Evolutionary conservation across 2,888 invertebrate species (phyloP).

Genomic region (Allophyes oxyacanthae): DNA sequence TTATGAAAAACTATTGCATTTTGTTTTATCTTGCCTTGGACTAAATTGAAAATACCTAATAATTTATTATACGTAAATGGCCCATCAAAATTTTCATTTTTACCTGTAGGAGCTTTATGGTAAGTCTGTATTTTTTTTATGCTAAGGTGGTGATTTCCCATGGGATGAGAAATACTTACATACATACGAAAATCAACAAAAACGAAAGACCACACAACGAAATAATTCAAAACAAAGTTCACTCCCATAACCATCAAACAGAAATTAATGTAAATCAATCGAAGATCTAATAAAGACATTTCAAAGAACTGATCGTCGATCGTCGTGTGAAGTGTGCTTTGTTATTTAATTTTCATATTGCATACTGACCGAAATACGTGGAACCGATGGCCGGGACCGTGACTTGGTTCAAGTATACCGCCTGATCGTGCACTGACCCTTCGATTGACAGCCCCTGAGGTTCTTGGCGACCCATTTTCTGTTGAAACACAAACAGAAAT

Average conservation of each 20-base stretch:
- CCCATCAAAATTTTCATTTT: too few relatives aligned
- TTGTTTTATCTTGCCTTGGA: too few relatives aligned
- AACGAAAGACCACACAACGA: not conserved
- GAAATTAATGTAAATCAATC: constrained; percentile 55
- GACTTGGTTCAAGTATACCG: constrained; percentile 77
- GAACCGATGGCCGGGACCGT: constrained; percentile 77
- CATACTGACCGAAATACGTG: constrained; percentile 86
- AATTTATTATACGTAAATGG: too few relatives aligned
- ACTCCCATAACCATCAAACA: constrained; percentile 19
- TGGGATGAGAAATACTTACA: too few relatives aligned
- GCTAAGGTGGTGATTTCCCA: too few relatives aligned
- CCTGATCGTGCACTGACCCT: constrained; percentile 74
- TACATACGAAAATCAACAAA: too few relatives aligned
- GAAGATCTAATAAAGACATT: constrained; percentile 59
- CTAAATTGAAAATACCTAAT: too few relatives aligned
- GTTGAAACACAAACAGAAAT: constrained; percentile 54
- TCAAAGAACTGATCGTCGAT: constrained; percentile 45
- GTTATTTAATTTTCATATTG: constrained; percentile 72
- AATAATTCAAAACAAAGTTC: constrained; percentile 11
- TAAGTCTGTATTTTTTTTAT: too few relatives aligned
- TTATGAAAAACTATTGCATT: too few relatives aligned
- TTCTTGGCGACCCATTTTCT: constrained; percentile 87
- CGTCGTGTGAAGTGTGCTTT: constrained; percentile 52
- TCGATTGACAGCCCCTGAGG: constrained; percentile 69
- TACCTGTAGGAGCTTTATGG: too few relatives aligned